Evolutionary conservation across 2,797 vertebrate genomes (phyloP).

Genomic region (Arremon brunneinucha): DNA sequence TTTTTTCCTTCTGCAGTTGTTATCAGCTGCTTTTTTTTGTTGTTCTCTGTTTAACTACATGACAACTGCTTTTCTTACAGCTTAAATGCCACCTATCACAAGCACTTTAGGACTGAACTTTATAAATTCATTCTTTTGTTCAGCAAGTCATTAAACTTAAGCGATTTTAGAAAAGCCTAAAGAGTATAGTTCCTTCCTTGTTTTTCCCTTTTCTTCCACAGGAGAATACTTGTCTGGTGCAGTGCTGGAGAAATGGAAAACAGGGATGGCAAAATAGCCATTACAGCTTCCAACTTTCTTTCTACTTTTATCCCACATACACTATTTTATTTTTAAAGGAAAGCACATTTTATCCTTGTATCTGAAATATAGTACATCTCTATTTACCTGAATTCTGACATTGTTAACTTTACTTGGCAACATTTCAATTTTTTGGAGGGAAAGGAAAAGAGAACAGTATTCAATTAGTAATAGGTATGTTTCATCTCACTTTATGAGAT

Average conservation of each 20-base stretch:
- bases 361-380: background rate
- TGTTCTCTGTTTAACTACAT: background rate
- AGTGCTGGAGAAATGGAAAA: background rate
- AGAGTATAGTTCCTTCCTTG: background rate
- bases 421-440: background rate
- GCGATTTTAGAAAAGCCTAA: background rate
- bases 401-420: background rate
- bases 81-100: background rate
- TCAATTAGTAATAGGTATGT: background rate
- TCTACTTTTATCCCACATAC: fast-evolving
- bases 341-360: background rate
- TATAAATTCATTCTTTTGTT: background rate
- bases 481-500: background rate
- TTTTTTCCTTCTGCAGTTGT: background rate
- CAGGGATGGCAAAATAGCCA: background rate
- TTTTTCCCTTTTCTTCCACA: background rate
- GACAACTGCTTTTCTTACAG: background rate
- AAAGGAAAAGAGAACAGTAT: background rate
- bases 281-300: background rate
- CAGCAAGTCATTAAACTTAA: background rate
- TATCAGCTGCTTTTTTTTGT: background rate
- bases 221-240: background rate
- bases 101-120: background rate
- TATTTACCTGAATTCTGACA: background rate
- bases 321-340: background rate